Evolutionary conservation across 2,113 vertebrate species (phyloP), one percentile per base, ranked within the genome.

Genomic region (Bungarus multicinctus): DNA sequence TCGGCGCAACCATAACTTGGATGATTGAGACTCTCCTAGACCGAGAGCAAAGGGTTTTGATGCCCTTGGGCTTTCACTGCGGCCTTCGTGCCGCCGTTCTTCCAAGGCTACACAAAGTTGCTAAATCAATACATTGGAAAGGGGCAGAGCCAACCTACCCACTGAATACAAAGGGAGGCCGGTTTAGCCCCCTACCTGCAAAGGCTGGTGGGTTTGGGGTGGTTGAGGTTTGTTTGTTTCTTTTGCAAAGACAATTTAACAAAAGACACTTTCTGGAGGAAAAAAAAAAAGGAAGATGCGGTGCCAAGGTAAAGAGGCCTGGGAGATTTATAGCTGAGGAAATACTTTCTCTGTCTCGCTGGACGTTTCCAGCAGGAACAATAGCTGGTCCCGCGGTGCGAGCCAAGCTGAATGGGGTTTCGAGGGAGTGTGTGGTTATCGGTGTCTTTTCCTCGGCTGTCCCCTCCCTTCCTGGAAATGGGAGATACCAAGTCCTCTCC

Each of bases 381-480:
- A 98, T 98, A 96, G 98, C 97, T 97, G 98, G 98, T 98, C 96
- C 97, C 7, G 97, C 97, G 74, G 96, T 88, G 18, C 95, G 95
- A 95, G 96, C 96, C 96, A 96, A 96, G 96, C 96, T 96, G 96
- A 96, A 97, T 95, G 96, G 95, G 95, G 96, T 94, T 94, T 95
- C 6, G 25, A 92, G 96, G 92, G 96, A 96, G 97, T 4, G 23
- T 69, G 96, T 97, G 98, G 54, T 97, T 97, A 97, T 98, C 97
- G 95, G 94, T 96, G 97, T 97, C 53, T 96, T 97, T 98, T 98
- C 98, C 91, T 97, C 95, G 87, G 87, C 94, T 96, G 98, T 98
- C 91, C 98, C 91, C 98, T 98, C 98, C 98, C 98, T 98, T 99
- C 98, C 98, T 98, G 98, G 96, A 97, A 96, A 96, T 97, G 96